A percentile compares a stretch with the other conserved stretches of the same genome.
phyloP scores from a whole-genome alignment of 2,888 invertebrate species.

The Pseudanteris insignis region DNA sequence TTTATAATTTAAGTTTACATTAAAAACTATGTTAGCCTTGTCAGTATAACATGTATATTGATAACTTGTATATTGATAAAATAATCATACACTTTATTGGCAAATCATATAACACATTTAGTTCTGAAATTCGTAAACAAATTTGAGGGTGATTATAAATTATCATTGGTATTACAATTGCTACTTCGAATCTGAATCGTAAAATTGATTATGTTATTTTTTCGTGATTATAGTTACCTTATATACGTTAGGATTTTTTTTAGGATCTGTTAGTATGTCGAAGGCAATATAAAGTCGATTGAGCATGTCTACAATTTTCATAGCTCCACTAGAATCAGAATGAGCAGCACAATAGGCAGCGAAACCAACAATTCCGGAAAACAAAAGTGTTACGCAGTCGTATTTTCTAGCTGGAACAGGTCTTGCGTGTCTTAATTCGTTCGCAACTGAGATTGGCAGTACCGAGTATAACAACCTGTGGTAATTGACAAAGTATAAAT shows the following conservation, averaged over 20 bases:
- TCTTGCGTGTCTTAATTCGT: slow-evolving; percentile 88
- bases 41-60: neutral
- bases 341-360: slow-evolving; percentile 89
- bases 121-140: neutral
- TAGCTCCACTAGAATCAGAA: slow-evolving; percentile 91
- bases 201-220: too few relatives aligned
- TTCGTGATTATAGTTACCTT: slow-evolving; percentile 73
- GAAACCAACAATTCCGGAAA: slow-evolving; percentile 94
- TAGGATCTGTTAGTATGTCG: slow-evolving; percentile 91
- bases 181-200: too few relatives aligned
- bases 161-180: too few relatives aligned
- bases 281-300: slow-evolving; percentile 94
- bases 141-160: neutral
- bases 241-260: slow-evolving; percentile 91
- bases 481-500: too few relatives aligned
- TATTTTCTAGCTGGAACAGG: slow-evolving; percentile 90
- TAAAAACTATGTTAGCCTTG: too few relatives aligned
- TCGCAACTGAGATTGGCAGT: slow-evolving; percentile 93
- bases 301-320: slow-evolving; percentile 94
- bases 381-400: slow-evolving; percentile 90
- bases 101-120: neutral
- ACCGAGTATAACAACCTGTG: slow-evolving; percentile 94
- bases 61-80: too few relatives aligned
- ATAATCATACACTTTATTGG: too few relatives aligned
- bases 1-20: too few relatives aligned